These are phyloP conservation scores for Hermatobates lingyangjiaoensis DNA, from an alignment of 1,140 invertebrate genomes.

Conservation along the genomic window DNA sequence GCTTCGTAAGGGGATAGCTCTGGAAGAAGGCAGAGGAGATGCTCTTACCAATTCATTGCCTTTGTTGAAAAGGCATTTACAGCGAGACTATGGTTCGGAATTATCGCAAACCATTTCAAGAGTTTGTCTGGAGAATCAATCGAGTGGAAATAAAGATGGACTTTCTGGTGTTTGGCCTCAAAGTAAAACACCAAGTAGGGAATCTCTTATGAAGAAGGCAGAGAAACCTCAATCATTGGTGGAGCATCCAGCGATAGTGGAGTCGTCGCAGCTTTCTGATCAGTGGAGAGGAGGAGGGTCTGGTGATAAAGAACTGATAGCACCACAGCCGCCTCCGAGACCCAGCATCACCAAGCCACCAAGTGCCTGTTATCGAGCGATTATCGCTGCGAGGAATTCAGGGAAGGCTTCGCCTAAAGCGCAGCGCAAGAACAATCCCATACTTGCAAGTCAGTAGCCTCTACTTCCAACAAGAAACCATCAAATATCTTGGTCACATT, in stretches of 20 bases:
- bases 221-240: slow-evolving; percentile 1
- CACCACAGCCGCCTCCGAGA: slow-evolving; percentile 29
- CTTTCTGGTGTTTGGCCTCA: not conserved
- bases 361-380: slow-evolving; percentile 28
- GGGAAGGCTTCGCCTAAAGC: slow-evolving; percentile 27
- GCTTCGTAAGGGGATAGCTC: not conserved
- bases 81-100: slow-evolving; percentile 1
- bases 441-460: slow-evolving; percentile 45
- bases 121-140: not conserved
- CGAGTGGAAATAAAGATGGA: not conserved
- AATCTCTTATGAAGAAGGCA: not conserved
- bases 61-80: not conserved
- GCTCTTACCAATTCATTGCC: slow-evolving; percentile 2
- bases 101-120: slow-evolving; percentile 4
- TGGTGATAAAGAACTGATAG: slow-evolving; percentile 7
- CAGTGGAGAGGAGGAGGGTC: not conserved
- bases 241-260: not conserved
- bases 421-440: slow-evolving; percentile 43
- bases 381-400: slow-evolving; percentile 30
- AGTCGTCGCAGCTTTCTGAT: not conserved
- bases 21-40: not conserved
- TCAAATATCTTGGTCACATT: too few relatives aligned
- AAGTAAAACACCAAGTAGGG: not conserved
- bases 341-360: slow-evolving; percentile 21
- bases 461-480: too few relatives aligned